These are phyloP conservation scores for Zaprionus capensis DNA, from an alignment of 1,140 invertebrate genomes.

Conservation along the genomic window DNA sequence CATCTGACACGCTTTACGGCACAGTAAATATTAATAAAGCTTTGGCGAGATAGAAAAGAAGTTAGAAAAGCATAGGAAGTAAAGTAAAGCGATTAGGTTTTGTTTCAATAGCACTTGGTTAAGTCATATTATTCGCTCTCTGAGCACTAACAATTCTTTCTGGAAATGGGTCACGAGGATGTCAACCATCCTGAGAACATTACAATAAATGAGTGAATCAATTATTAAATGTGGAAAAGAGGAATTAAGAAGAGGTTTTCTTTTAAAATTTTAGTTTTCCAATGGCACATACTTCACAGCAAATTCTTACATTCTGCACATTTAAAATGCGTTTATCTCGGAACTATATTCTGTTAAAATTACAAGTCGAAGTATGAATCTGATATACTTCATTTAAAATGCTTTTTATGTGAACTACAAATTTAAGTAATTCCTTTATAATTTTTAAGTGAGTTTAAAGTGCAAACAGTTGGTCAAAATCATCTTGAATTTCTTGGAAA, in stretches of 20 bases:
- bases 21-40: constrained; percentile 57
- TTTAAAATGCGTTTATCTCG: too few relatives aligned
- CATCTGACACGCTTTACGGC: constrained; percentile 43
- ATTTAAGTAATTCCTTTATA: too few relatives aligned
- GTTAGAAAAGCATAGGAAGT: constrained; percentile 1
- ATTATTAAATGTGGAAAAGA: neutral
- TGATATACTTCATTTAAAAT: too few relatives aligned
- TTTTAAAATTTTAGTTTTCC: too few relatives aligned
- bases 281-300: neutral
- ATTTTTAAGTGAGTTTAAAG: too few relatives aligned
- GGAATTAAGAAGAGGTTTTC: neutral
- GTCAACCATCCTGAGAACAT: neutral
- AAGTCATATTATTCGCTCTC: neutral
- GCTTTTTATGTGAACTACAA: too few relatives aligned
- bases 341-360: too few relatives aligned
- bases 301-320: neutral
- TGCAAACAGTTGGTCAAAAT: too few relatives aligned
- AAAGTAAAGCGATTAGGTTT: neutral
- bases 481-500: too few relatives aligned
- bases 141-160: neutral
- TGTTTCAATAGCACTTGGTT: neutral
- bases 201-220: neutral
- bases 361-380: too few relatives aligned
- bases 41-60: constrained; percentile 9
- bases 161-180: neutral